Percentiles rank a stretch among this genome's conserved stretches.
phyloP scores from a whole-genome alignment of 2,797 vertebrate genomes.

The Muscicapa striata region DNA sequence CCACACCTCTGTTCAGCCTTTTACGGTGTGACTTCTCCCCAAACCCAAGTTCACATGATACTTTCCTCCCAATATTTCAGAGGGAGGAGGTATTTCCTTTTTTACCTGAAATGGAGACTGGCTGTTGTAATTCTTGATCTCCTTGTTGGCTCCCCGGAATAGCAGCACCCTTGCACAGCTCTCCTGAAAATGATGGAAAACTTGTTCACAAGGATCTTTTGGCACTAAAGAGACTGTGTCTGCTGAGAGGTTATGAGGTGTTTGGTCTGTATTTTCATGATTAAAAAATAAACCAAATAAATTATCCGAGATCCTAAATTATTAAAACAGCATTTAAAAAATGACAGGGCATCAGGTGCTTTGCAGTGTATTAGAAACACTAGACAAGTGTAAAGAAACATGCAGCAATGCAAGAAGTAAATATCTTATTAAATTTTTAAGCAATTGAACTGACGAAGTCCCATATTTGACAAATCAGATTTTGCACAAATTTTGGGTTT shows the following conservation, averaged over 20 bases:
- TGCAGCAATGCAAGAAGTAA: background rate
- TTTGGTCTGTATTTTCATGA: background rate
- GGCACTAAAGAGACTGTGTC: background rate
- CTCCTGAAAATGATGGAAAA: conserved; percentile 77
- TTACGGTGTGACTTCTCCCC: background rate
- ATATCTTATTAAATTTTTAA: background rate
- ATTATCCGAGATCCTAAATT: background rate
- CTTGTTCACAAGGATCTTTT: background rate
- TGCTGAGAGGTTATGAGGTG: background rate
- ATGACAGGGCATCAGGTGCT: background rate
- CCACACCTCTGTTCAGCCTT: background rate
- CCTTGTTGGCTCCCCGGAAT: conserved; percentile 90
- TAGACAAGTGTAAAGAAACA: background rate
- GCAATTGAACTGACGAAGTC: background rate
- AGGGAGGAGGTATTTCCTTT: background rate
- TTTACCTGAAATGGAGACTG: conserved; percentile 95
- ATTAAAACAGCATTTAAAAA: background rate
- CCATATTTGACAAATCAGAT: background rate
- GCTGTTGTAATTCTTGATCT: conserved; percentile 95
- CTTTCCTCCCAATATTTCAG: background rate
- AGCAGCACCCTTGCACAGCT: conserved; percentile 92
- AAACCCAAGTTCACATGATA: accelerated
- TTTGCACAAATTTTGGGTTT: background rate
- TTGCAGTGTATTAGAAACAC: background rate
- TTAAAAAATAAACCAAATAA: background rate